Evolutionary conservation across 53 echinoderm and acorn worm species (phyloP).

Genomic region (Hippasteria phrygiana): DNA sequence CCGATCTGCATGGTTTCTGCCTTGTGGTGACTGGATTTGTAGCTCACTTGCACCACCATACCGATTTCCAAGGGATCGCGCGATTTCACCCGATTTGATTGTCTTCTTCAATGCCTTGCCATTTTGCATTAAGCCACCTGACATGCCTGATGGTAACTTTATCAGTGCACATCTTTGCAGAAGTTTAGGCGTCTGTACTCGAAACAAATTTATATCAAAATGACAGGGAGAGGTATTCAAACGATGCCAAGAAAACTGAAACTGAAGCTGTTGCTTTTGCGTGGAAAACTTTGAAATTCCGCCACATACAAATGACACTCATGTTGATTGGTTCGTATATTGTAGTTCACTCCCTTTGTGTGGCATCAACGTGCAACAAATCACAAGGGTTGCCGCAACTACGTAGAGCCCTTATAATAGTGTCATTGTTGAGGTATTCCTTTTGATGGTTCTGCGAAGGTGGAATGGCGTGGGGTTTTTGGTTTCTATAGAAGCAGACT

Average conservation of each 20-base stretch:
- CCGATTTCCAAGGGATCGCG: conserved; percentile 4
- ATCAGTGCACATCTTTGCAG: not conserved
- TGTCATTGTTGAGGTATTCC: not conserved
- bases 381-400: not conserved
- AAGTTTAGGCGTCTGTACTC: not conserved
- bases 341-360: not conserved
- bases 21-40: conserved; percentile 32
- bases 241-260: not conserved
- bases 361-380: not conserved
- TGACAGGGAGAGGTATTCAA: not conserved
- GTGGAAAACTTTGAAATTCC: not conserved
- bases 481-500: too few relatives aligned
- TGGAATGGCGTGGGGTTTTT: not conserved
- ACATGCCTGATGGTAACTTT: conserved; percentile 39
- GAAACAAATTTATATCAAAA: not conserved
- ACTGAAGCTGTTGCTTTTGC: not conserved
- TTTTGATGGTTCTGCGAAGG: not conserved
- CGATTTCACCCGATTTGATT: conserved; percentile 11
- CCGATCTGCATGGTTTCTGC: not conserved
- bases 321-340: not conserved
- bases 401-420: not conserved
- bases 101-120: conserved; percentile 23
- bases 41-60: conserved; percentile 22
- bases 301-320: not conserved
- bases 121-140: conserved; percentile 28